phyloP scores from a whole-genome alignment of 2,797 vertebrate species.

The Pelodytes ibericus region DNA sequence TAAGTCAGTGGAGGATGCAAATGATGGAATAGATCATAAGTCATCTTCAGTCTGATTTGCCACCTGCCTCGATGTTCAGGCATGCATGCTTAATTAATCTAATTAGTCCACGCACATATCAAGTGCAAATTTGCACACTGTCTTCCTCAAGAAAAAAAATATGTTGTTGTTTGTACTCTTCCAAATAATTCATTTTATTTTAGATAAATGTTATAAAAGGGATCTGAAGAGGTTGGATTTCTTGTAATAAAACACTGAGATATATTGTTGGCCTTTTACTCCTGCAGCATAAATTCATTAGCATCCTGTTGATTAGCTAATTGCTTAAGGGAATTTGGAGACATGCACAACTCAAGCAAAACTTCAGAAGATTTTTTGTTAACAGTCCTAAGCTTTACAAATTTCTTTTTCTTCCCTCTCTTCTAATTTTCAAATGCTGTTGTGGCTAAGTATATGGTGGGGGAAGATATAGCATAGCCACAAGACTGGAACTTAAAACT shows the following conservation, averaged over 20 bases:
- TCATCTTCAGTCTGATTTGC: conserved; percentile 73
- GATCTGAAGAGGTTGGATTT: conserved; percentile 60
- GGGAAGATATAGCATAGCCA: no score
- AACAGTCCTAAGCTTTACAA: conserved; percentile 2
- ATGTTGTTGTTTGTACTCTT: conserved; percentile 69
- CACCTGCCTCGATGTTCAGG: conserved; percentile 74
- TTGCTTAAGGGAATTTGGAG: conserved; percentile 46
- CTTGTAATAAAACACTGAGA: conserved; percentile 58
- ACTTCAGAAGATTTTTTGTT: conserved; percentile 2
- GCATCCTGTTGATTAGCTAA: conserved; percentile 57
- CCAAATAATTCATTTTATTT: conserved; percentile 69
- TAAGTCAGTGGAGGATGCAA: conserved; percentile 33
- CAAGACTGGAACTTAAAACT: no score
- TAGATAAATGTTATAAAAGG: conserved; percentile 60
- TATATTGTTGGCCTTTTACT: conserved; percentile 56
- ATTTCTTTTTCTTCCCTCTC: background rate
- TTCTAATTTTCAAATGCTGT: background rate
- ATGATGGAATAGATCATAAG: conserved; percentile 68
- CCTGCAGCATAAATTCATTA: conserved; percentile 62
- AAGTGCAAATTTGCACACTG: conserved; percentile 72
- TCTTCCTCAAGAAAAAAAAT: conserved; percentile 75
- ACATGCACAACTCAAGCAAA: conserved; percentile 34
- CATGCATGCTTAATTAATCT: conserved; percentile 77
- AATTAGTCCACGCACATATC: conserved; percentile 77
- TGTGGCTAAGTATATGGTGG: no score